Percentiles rank a stretch among this genome's conserved stretches.
These are phyloP conservation scores for Dynastes grantii DNA, from an alignment of 2,888 invertebrate species.

Conservation along the genomic window DNA sequence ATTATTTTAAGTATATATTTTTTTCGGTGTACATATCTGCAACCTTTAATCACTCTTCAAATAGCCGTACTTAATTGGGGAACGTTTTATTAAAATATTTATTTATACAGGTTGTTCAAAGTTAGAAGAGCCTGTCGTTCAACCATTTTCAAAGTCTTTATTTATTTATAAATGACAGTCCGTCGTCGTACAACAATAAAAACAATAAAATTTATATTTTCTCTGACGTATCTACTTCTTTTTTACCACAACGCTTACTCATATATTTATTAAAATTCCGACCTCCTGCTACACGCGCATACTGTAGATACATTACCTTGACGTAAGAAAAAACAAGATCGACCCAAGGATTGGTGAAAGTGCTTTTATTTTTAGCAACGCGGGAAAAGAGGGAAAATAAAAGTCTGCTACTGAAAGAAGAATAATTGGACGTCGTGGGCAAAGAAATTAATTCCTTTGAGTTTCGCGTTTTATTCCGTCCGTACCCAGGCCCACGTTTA, in stretches of 20 bases:
- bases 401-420: slow-evolving; percentile 29
- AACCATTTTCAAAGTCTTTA: no score
- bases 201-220: no score
- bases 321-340: background rate
- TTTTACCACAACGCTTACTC: background rate
- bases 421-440: slow-evolving; percentile 26
- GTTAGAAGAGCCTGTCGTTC: no score
- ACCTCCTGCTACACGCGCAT: background rate
- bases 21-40: no score
- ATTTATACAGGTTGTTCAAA: no score
- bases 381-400: slow-evolving; percentile 6
- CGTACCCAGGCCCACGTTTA: background rate
- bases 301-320: background rate
- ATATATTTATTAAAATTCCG: slow-evolving; percentile 17
- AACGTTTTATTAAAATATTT: no score
- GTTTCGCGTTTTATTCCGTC: slow-evolving; percentile 5
- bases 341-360: background rate
- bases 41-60: no score
- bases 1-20: no score
- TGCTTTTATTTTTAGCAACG: slow-evolving; percentile 7
- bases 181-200: no score
- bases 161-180: no score
- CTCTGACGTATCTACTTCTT: background rate
- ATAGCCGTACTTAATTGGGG: no score
- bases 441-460: slow-evolving; percentile 34